Evolutionary conservation across 2,888 invertebrate species (phyloP), one percentile per base, ranked within the genome.

Genomic region (Sphaerophoria rueppellii): DNA sequence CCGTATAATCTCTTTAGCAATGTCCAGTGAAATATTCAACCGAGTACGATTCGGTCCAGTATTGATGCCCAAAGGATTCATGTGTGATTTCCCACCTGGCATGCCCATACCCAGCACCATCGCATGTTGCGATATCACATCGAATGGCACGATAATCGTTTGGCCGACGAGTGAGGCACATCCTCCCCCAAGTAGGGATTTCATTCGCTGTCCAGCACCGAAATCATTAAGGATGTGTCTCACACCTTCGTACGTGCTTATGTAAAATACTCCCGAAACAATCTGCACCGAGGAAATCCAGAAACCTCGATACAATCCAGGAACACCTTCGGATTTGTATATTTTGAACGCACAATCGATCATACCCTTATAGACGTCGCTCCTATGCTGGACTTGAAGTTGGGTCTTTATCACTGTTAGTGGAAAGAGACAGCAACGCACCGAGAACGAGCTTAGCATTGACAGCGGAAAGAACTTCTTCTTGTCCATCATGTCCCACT

Each of bases 401-500:
- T 98, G 95, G 0, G 99, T 99, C 92, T 98, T 98, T 75, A 99
- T 96, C 67, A 99, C 94, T 1, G 98, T 98, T 83, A 99, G 93
- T 0, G 99, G 99, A 91, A 99, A 99, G 0, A 99, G 94, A 43
- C 96, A 93, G 90, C 95, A 95, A 81, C 95, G 93, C 55, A 92
- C 91, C 35, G 92, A 91, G 87, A 92, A 92, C 12, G 92, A 92
- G 89, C 98, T 98, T 12, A 97, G 92, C 93, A 98, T 96, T 76
- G 98, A 98, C 75, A 99, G 92, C 0, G 98, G 98, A 90, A 97
- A 97, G 91, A 98, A 99, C 90, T 98, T 98, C 60, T 93, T 94
- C 89, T 98, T 98, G 91, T 99, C 97, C 98, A 99, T 97, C 99
- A 99, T 99, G 87, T 98, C 95, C 97, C 98, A 97, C 92, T 99